Base-by-base conservation (phyloP, 2,888 invertebrate genomes). In the Eupithecia pulchellata region DNA sequence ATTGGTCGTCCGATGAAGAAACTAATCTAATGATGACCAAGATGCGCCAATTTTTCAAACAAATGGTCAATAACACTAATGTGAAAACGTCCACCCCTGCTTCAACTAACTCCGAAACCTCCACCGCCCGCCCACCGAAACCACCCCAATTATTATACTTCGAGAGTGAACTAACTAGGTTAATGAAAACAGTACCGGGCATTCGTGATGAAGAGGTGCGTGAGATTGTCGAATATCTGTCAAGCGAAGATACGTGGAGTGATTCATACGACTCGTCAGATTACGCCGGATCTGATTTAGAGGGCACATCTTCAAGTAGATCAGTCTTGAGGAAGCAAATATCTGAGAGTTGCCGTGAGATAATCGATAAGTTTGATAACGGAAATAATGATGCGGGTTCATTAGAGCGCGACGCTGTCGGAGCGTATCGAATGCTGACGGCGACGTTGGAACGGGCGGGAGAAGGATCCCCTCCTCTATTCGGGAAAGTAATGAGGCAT, bases 1-100 rank as follows among this genome's bases (percentile, higher is more conserved):
- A 98, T 84, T 98, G 98, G 98, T 98, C 98, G 76, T 98, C 98
- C 4, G 98, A 98, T 84, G 98, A 98, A 86, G 98, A 98, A 91
- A 98, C 98, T 3, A 98, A 98, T 88, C 91, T 98, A 60, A 98
- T 98, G 98, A 98, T 98, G 98, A 97, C 97, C 47, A 98, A 98
- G 93, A 98, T 98, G 97, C 95, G 98, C 2, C 97, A 98, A 81
- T 98, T 98, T 89, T 98, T 98, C 89, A 98, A 98, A 90, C 98
- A 97, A 65, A 97, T 98, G 95, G 96, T 98, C n/a, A 97, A 97
- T 42, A 95, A 95, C 27, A 91, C 94, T 1, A 95, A 95, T 66
- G 95, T 94, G 1, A 85, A 93, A 63, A 91, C 93, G 30, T 95
- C 95, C 1, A 95, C 95, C 77, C 95, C 95, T 1, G 92, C 94